These are phyloP conservation scores for Sphyrna mokarran DNA, from an alignment of 2,113 vertebrate species.

Conservation along the genomic window DNA sequence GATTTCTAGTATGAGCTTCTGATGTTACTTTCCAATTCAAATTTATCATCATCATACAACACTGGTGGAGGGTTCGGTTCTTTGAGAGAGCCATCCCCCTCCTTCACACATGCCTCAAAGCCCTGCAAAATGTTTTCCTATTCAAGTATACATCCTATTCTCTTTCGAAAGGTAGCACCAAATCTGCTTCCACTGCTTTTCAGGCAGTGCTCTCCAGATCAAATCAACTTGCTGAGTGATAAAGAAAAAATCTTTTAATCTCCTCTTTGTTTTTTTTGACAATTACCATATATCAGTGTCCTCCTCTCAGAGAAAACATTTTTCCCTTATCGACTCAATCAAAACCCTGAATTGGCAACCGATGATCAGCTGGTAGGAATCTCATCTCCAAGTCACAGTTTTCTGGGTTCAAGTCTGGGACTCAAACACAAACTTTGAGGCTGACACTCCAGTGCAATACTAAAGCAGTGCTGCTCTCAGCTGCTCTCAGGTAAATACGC, in stretches of 20 bases:
- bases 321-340: background rate
- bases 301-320: background rate
- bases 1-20: background rate
- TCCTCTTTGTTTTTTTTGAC: background rate
- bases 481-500: background rate
- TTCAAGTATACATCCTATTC: background rate
- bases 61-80: background rate
- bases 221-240: background rate
- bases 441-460: background rate
- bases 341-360: background rate
- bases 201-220: background rate
- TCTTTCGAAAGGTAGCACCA: background rate
- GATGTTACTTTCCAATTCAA: background rate
- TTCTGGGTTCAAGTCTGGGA: background rate
- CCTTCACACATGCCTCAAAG: background rate
- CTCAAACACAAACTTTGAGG: background rate
- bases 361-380: background rate
- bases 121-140: background rate
- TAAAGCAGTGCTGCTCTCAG: background rate
- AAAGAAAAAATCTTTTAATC: background rate
- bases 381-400: background rate
- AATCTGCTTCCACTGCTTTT: background rate
- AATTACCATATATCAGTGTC: background rate
- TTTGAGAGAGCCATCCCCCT: background rate
- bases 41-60: no score